Evolutionary conservation across 1,140 invertebrate species (phyloP).

Genomic region (Drosophila ercepeae): DNA sequence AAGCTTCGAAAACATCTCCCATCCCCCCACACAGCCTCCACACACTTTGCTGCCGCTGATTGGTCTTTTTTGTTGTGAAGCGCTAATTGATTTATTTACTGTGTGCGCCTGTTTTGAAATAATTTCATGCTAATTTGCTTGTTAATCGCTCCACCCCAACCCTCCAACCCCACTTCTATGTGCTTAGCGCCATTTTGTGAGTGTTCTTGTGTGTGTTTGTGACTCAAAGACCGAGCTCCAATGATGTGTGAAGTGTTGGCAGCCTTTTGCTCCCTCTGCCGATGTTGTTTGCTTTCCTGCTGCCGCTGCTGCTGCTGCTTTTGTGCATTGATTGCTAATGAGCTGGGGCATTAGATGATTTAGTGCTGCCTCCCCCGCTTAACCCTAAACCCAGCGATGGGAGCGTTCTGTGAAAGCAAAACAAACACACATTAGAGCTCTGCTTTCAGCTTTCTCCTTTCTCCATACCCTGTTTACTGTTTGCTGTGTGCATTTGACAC

Average conservation of each 20-base stretch:
- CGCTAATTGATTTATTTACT: slow-evolving; percentile 82
- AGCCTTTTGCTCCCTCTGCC: slow-evolving; percentile 33
- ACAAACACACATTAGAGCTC: slow-evolving; percentile 44
- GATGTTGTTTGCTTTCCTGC: slow-evolving; percentile 19
- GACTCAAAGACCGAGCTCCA: slow-evolving; percentile 50
- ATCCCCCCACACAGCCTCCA: background rate
- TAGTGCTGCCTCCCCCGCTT: slow-evolving; percentile 43
- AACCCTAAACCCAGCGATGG: background rate
- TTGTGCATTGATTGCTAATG: slow-evolving; percentile 80
- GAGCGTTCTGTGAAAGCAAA: slow-evolving; percentile 54
- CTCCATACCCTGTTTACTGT: background rate
- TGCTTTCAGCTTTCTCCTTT: slow-evolving; percentile 12
- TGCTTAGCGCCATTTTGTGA: slow-evolving; percentile 50
- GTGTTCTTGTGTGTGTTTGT: background rate
- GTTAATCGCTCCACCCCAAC: slow-evolving; percentile 58
- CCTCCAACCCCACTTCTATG: slow-evolving; percentile 1
- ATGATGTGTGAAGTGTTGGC: slow-evolving; percentile 75
- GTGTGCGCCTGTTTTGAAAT: slow-evolving; percentile 69
- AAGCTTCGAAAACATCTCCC: slow-evolving; percentile 4
- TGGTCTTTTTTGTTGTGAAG: slow-evolving; percentile 56
- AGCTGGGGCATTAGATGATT: slow-evolving; percentile 78
- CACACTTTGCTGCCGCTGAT: slow-evolving; percentile 40
- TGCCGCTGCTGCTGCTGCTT: slow-evolving; percentile 34
- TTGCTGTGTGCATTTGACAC: slow-evolving; percentile 45
- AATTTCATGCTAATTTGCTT: slow-evolving; percentile 80